Percentiles rank a stretch among this genome's conserved stretches.
Evolutionary conservation across 2,797 vertebrate species (phyloP).

Genomic region (Paedocypris micromegethes): DNA sequence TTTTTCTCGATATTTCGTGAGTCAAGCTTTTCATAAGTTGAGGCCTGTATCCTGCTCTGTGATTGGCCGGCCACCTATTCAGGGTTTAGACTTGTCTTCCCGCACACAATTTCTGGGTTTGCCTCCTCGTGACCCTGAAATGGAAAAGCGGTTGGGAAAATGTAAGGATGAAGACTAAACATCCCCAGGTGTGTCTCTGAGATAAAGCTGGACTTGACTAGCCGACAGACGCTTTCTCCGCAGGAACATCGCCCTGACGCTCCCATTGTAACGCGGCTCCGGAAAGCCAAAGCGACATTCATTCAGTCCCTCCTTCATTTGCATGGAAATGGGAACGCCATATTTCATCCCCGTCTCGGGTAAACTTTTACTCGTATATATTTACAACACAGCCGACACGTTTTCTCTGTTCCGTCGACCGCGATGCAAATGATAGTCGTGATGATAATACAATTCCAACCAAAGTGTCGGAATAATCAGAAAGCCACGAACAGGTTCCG

Average conservation of each 20-base stretch:
- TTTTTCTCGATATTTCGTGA: too few relatives aligned
- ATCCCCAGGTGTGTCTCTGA: too few relatives aligned
- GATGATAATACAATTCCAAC: constrained; percentile 43
- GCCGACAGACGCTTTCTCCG: constrained; percentile 29
- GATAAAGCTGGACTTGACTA: too few relatives aligned
- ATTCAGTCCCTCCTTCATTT: constrained; percentile 61
- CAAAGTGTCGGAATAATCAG: constrained; percentile 28
- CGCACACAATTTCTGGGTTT: too few relatives aligned
- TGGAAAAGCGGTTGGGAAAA: too few relatives aligned
- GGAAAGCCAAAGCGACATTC: constrained; percentile 43
- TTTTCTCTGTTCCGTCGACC: constrained; percentile 46
- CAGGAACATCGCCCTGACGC: constrained; percentile 53
- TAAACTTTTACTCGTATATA: constrained; percentile 46
- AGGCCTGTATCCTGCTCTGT: too few relatives aligned
- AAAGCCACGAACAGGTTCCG: constrained; percentile 13
- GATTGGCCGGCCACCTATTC: too few relatives aligned
- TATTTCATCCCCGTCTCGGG: constrained; percentile 52
- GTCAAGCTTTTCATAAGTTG: too few relatives aligned
- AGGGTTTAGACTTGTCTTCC: too few relatives aligned
- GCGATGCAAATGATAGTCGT: constrained; percentile 46
- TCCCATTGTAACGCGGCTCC: constrained; percentile 55
- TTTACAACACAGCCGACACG: constrained; percentile 39
- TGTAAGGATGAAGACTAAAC: too few relatives aligned
- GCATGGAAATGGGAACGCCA: constrained; percentile 63
- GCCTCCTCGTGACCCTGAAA: too few relatives aligned